Evolutionary conservation across 2,797 vertebrate genomes (phyloP).

Genomic region (Antennarius maculatus): DNA sequence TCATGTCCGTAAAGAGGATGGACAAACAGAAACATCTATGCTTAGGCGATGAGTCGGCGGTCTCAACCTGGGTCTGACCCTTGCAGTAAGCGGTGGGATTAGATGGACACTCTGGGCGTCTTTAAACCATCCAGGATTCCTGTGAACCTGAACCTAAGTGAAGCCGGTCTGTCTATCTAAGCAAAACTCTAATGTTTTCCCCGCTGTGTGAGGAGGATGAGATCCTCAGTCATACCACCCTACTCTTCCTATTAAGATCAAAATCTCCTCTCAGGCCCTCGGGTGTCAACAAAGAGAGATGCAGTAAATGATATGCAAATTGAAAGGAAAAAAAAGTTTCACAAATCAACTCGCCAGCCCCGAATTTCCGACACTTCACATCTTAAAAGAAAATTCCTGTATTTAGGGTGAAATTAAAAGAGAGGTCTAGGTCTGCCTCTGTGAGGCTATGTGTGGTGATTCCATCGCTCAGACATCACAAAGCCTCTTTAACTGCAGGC

Average conservation of each 20-base stretch:
- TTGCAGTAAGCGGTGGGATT: slow-evolving; percentile 11
- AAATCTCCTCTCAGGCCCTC: slow-evolving; percentile 82
- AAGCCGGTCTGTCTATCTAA: slow-evolving; percentile 65
- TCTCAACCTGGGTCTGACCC: slow-evolving; percentile 45
- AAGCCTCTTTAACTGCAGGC: slow-evolving; percentile 68
- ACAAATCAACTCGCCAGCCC: slow-evolving; percentile 79
- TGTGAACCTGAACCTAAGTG: slow-evolving; percentile 66
- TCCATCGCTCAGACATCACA: slow-evolving; percentile 71
- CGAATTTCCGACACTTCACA: slow-evolving; percentile 76
- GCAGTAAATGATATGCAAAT: slow-evolving; percentile 88
- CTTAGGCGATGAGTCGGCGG: slow-evolving; percentile 16
- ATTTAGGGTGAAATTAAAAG: slow-evolving; percentile 78
- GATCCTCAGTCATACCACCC: slow-evolving; percentile 80
- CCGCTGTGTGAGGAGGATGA: slow-evolving; percentile 76
- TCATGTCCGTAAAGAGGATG: neutral
- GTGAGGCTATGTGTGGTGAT: slow-evolving; percentile 64
- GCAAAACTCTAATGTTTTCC: slow-evolving; percentile 75
- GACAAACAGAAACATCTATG: slow-evolving; percentile 11
- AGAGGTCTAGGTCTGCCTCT: slow-evolving; percentile 67
- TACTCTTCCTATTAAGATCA: slow-evolving; percentile 85
- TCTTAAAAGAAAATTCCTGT: slow-evolving; percentile 76
- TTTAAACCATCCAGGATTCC: slow-evolving; percentile 59
- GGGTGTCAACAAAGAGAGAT: slow-evolving; percentile 87
- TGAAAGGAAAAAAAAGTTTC: slow-evolving; percentile 68
- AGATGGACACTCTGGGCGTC: slow-evolving; percentile 48